These are phyloP conservation scores for Phainopepla nitens DNA, from an alignment of 2,113 vertebrate genomes.

Conservation along the genomic window DNA sequence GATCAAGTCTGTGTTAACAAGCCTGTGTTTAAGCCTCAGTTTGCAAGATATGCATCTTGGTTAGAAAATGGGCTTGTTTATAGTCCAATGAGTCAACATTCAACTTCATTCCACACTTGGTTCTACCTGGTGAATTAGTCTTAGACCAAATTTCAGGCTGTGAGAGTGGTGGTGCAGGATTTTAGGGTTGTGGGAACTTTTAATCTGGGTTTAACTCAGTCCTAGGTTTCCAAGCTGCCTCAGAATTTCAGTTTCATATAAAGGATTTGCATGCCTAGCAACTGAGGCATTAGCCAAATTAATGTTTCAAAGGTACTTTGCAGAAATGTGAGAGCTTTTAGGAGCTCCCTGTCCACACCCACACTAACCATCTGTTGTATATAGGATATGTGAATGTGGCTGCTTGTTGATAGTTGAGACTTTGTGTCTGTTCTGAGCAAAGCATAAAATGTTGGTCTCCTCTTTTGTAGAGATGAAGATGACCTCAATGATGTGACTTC, in stretches of 20 bases:
- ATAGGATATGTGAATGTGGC: neutral
- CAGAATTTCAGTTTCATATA: neutral
- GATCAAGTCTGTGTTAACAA: neutral
- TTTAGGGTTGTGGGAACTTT: neutral
- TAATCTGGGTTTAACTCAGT: neutral
- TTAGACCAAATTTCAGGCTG: neutral
- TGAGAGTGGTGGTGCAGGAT: neutral
- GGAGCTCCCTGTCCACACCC: neutral
- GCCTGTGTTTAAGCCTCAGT: neutral
- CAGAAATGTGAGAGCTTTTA: neutral
- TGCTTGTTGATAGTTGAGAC: neutral
- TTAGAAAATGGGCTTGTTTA: neutral
- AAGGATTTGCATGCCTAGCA: neutral
- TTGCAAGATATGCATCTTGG: neutral
- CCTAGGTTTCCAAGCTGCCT: neutral
- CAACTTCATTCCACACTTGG: neutral
- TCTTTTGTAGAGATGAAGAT: slow-evolving; percentile 84
- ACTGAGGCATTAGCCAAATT: neutral
- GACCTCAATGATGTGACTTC: slow-evolving; percentile 94
- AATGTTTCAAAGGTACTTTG: neutral
- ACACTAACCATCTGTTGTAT: rapidly evolving
- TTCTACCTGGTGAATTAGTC: neutral
- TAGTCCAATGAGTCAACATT: neutral
- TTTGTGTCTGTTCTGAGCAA: neutral
- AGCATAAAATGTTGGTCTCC: neutral